Conservation (phyloP, 2,113 vertebrate species). For the Phylloscopus trochilus region DNA sequence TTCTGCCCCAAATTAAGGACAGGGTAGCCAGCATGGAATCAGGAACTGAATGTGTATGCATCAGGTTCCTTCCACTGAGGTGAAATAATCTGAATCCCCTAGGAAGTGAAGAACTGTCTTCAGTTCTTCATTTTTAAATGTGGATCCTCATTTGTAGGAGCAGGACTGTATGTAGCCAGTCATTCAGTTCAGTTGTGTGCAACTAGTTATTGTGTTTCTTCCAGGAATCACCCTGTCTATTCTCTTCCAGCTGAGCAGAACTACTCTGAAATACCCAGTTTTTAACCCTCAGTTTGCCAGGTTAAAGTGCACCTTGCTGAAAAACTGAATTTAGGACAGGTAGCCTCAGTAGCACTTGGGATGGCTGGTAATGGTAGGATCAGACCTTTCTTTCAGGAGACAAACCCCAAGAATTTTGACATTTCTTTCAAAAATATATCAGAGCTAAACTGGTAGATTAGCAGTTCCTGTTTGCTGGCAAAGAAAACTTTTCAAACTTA, state of each 20-base stretch:
- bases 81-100: neutral
- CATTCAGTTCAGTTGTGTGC: neutral
- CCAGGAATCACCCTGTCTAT: neutral
- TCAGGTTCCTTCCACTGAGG: neutral
- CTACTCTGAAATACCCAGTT: neutral
- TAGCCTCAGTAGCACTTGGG: neutral
- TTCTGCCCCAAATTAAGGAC: neutral
- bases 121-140: neutral
- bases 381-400: neutral
- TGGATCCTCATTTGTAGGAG: neutral
- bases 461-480: neutral
- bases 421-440: neutral
- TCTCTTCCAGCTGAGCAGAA: neutral
- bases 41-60: neutral
- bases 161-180: fast-evolving
- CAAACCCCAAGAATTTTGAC: neutral
- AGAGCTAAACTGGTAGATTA: neutral
- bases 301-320: neutral
- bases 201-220: neutral
- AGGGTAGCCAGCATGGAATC: neutral
- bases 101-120: neutral
- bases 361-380: neutral
- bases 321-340: neutral
- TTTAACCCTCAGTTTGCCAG: neutral
- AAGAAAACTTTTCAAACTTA: neutral